These are phyloP conservation scores for Philereme vetulata DNA, from an alignment of 2,888 invertebrate genomes.

Conservation along the genomic window DNA sequence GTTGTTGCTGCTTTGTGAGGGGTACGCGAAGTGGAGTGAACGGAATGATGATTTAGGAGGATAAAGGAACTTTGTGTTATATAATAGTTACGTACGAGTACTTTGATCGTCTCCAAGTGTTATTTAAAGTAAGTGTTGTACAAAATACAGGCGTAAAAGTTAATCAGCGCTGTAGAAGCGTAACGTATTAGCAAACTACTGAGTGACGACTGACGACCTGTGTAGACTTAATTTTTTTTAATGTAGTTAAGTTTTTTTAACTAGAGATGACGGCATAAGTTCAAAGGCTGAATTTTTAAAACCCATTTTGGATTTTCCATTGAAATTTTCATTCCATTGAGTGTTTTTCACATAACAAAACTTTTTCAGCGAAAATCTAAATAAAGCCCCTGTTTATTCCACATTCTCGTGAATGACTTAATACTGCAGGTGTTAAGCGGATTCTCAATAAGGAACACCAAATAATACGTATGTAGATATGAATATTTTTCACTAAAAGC, in stretches of 20 bases:
- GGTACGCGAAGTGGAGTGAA: conserved; percentile 80
- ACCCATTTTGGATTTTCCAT: too few relatives aligned
- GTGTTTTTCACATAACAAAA: conserved; percentile 7
- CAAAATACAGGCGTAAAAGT: too few relatives aligned
- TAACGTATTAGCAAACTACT: too few relatives aligned
- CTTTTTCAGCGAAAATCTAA: conserved; percentile 15
- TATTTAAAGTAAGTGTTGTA: too few relatives aligned
- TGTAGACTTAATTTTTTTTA: too few relatives aligned
- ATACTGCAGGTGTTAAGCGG: conserved; percentile 35
- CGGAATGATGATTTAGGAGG: conserved; percentile 11
- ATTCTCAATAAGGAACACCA: conserved; percentile 59
- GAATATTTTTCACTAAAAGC: conserved; percentile 62
- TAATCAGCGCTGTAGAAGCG: too few relatives aligned
- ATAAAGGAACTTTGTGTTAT: not conserved
- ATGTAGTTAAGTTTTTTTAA: too few relatives aligned
- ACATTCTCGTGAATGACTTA: conserved; percentile 30
- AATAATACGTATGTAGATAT: conserved; percentile 57
- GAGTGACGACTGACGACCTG: too few relatives aligned
- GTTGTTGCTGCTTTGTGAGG: conserved; percentile 81
- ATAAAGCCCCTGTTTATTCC: conserved; percentile 15
- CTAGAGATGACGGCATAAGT: too few relatives aligned
- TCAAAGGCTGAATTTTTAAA: too few relatives aligned
- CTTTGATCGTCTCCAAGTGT: too few relatives aligned
- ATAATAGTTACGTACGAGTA: too few relatives aligned
- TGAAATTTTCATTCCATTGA: not conserved